Percentiles rank a stretch among this genome's conserved stretches.
Conservation (phyloP, 2,797 vertebrate genomes). For the Tokudaia muenninki region DNA sequence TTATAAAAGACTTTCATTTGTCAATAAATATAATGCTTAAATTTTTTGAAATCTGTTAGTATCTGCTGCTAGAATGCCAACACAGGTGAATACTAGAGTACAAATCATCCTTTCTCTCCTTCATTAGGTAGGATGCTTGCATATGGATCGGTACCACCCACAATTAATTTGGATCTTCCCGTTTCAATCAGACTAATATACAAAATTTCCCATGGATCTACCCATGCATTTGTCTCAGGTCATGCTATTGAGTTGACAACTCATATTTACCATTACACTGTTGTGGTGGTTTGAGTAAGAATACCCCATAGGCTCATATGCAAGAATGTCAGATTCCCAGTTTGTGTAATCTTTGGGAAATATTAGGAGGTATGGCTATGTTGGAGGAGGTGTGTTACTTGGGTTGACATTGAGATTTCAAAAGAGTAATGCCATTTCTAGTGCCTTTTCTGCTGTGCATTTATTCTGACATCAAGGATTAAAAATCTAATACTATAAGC, state of each 20-base stretch:
- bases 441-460: no score
- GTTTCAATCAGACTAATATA: not conserved
- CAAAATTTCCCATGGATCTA: not conserved
- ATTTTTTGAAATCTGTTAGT: not conserved
- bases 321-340: no score
- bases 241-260: not conserved
- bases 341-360: no score
- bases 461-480: no score
- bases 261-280: not conserved
- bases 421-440: no score
- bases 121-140: not conserved
- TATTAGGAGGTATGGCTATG: no score
- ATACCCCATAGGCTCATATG: no score
- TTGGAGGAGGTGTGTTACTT: no score
- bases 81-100: not conserved
- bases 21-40: not conserved
- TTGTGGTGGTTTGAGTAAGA: not conserved
- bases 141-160: not conserved
- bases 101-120: not conserved
- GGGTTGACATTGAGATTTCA: no score
- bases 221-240: not conserved
- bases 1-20: not conserved
- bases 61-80: not conserved
- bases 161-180: not conserved
- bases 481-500: no score